Base-by-base conservation (phyloP, 2,113 vertebrate species). In the Ploceus nigricollis region DNA sequence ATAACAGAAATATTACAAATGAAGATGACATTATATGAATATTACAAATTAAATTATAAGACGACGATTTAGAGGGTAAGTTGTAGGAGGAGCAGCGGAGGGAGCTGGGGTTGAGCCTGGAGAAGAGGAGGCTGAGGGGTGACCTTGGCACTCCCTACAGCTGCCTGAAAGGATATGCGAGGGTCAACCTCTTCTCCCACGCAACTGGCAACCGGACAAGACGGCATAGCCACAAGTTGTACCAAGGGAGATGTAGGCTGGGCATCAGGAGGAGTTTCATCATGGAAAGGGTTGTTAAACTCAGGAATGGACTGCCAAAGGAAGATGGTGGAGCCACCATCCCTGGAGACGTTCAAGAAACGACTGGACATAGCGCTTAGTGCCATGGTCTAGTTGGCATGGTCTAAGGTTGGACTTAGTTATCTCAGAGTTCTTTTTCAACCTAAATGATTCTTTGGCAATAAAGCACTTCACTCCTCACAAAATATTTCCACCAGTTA, bases 361-460 rank as follows among this genome's bases (percentile, higher is more conserved):
- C 0, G 2, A 42, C 35, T 48, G 40, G 66, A 50, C 1, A 0
- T 64, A 25, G 6, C 0, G 0, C 31, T 65, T 17, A 37, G 31
- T 37, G 66, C 22, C 27, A 23, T 22, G 25, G 37, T 56, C 35
- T 64, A 10, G 13, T 40, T 87, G n/a, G 9, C 20, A 10, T 12
- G 13, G 16, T 42, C 35, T 56, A 15, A 42, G 14, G 11, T 47
- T 48, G 13, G n/a, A 35, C 48, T 54, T 14, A 7, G 25, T 42
- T 8, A 22, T 25, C 21, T 48, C 57, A 48, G 57, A 64, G 21
- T 9, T 42, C 42, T 56, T 80, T 71, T 50, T 40, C 31, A 88
- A 42, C 7, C 25, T 56, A 56, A 80, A 57, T 23, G 12, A 44
- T 47, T 63, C 35, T 72, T 37, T 24, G 15, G 18, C 25, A 42